Evolutionary conservation across 2,888 invertebrate genomes (phyloP), one percentile per base, ranked within the genome.

Genomic region (Germaria angustata): DNA sequence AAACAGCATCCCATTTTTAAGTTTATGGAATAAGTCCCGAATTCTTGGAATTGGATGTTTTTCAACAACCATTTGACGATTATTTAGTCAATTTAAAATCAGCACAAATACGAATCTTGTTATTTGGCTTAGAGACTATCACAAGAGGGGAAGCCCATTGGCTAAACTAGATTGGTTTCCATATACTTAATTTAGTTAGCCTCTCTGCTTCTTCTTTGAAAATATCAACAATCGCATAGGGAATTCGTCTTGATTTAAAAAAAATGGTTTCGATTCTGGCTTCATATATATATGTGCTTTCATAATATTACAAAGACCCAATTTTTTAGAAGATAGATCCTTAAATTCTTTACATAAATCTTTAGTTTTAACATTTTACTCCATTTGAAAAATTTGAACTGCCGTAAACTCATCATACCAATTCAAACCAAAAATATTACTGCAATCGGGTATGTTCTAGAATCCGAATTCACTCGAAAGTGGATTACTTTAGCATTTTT

Each of bases 371-470:
- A 9, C 20, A 49, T 49, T 15, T 49, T 65, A 20, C 5, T 36
- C n/a, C 6, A 65, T 20, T 7, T 20, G 34, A 36, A 49, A 49
- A 34, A 65, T 49, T 36, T 65, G 63, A 13, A 65, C 20, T 15
- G 46, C 17, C 17, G 17, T 63, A 46, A 46, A 63, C 9, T 46
- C 46, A 9, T 32, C 32, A 11, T 63, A 46, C 46, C 44, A 63
- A 63, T 32, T 46, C 5, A 63, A 46, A 11, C 44, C 63, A 63
- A 61, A 28, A 4, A 63, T 65, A 32, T 65, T 49, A n/a, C n/a
- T n/a, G n/a, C n/a, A n/a, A n/a, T n/a, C n/a, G n/a, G n/a, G n/a
- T n/a, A n/a, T n/a, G n/a, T n/a, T n/a, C n/a, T n/a, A n/a, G n/a
- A n/a, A n/a, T n/a, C n/a, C n/a, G n/a, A n/a, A n/a, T n/a, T n/a